Evolutionary conservation across 2,888 invertebrate genomes (phyloP).

Genomic region (Diaphora mendica): DNA sequence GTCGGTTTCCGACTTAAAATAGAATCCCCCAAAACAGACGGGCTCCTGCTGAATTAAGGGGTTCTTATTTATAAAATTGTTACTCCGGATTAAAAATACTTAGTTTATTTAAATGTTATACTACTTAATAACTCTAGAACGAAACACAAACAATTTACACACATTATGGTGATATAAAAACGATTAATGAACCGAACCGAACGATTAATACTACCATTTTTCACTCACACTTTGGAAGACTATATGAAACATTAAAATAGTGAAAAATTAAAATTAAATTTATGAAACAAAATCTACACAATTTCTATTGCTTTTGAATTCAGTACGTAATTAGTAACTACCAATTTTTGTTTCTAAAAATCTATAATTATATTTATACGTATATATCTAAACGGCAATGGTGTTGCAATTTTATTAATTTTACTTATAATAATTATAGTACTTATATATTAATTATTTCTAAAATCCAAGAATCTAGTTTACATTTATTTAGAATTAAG

Average conservation of each 20-base stretch:
- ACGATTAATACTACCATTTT: constrained; percentile 57
- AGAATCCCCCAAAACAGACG: constrained; percentile 72
- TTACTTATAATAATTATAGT: constrained; percentile 58
- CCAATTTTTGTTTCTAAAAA: constrained; percentile 59
- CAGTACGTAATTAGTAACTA: constrained; percentile 67
- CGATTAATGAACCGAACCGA: constrained; percentile 40
- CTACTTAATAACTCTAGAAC: constrained; percentile 19
- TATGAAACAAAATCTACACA: constrained; percentile 51
- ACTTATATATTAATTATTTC: constrained; percentile 47
- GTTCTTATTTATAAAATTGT: constrained; percentile 62
- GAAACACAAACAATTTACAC: constrained; percentile 11
- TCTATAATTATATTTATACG: constrained; percentile 61
- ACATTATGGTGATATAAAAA: constrained; percentile 30
- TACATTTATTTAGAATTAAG: constrained; percentile 84
- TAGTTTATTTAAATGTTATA: constrained; percentile 24
- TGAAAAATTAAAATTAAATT: constrained; percentile 48
- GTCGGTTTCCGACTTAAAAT: constrained; percentile 50
- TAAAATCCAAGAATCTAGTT: constrained; percentile 65
- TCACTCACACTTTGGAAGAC: constrained; percentile 83
- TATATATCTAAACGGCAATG: constrained; percentile 70
- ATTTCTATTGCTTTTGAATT: constrained; percentile 74
- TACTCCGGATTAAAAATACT: constrained; percentile 71
- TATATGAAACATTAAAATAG: constrained; percentile 71
- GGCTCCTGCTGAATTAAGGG: constrained; percentile 76
- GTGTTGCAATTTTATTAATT: constrained; percentile 72